These are phyloP conservation scores for Ennomos erosarius DNA, from an alignment of 2,888 invertebrate genomes.

Conservation along the genomic window DNA sequence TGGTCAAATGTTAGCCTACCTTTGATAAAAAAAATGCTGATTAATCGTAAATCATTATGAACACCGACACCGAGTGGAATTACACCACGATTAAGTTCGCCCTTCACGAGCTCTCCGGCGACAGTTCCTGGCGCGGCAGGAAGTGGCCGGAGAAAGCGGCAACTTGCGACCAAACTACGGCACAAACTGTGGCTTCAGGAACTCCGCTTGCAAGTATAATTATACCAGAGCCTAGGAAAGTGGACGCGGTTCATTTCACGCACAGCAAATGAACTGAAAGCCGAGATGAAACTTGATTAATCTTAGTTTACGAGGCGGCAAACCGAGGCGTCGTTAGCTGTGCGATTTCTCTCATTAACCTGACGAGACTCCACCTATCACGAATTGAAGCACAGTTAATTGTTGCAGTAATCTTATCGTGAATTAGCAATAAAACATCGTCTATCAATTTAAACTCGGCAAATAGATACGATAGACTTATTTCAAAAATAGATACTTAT, in stretches of 20 bases:
- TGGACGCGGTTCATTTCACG: conserved; percentile 27
- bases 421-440: no score
- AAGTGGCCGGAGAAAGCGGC: conserved; percentile 21
- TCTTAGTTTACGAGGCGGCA: conserved; percentile 13
- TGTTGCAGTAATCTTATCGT: no score
- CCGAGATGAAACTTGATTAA: conserved; percentile 17
- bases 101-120: conserved; percentile 1
- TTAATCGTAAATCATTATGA: conserved; percentile 4
- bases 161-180: not conserved
- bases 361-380: conserved; percentile 10
- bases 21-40: no score
- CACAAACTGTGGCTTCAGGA: conserved; percentile 7
- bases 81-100: conserved; percentile 6
- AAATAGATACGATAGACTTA: no score
- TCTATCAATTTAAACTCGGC: no score
- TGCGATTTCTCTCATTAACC: conserved; percentile 27
- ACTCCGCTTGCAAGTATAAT: conserved; percentile 17
- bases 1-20: no score
- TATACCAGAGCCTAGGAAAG: conserved; percentile 20
- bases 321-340: conserved; percentile 1
- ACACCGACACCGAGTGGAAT: conserved; percentile 2
- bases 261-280: conserved; percentile 24
- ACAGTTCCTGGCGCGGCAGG: conserved; percentile 18
- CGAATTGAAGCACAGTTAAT: no score
- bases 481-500: no score